Evolutionary conservation across 2,113 vertebrate genomes (phyloP).

Genomic region (Pardalotus punctatus): DNA sequence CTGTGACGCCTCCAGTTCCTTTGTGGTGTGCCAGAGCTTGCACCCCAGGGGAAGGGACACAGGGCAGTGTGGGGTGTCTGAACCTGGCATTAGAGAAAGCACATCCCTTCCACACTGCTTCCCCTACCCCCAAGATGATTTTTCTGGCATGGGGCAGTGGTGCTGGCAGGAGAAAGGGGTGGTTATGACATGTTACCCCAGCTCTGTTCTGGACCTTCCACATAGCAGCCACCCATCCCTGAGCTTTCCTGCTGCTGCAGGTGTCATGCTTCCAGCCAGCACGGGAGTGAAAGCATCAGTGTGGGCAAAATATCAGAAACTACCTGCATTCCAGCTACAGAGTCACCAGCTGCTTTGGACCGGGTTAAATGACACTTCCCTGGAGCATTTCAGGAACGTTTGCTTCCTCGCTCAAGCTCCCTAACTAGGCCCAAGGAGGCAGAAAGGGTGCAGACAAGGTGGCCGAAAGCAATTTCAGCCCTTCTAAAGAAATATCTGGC

Average conservation of each 20-base stretch:
- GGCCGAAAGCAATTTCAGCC: constrained; percentile 61
- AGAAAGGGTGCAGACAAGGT: constrained; percentile 6
- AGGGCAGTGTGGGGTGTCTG: too few relatives aligned
- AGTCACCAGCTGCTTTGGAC: background rate
- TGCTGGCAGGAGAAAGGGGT: background rate
- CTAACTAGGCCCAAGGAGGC: constrained; percentile 50
- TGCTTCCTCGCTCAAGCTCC: constrained; percentile 6
- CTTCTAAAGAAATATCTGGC: constrained; percentile 62
- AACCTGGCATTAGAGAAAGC: rapidly evolving
- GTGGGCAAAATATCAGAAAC: background rate
- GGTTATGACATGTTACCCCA: rapidly evolving
- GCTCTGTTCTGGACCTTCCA: background rate
- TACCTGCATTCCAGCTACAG: background rate
- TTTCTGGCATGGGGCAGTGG: background rate
- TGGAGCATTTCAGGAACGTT: constrained; percentile 25
- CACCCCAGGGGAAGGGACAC: background rate
- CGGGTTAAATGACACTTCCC: constrained; percentile 32
- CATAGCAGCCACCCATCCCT: background rate
- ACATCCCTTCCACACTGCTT: background rate
- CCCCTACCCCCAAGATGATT: rapidly evolving
- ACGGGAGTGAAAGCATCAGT: background rate
- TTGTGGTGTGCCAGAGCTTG: background rate
- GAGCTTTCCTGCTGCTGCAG: background rate
- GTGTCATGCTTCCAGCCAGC: background rate
- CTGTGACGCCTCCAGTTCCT: background rate